phyloP scores from a whole-genome alignment of 2,797 vertebrate genomes.

The Coilia nasus region DNA sequence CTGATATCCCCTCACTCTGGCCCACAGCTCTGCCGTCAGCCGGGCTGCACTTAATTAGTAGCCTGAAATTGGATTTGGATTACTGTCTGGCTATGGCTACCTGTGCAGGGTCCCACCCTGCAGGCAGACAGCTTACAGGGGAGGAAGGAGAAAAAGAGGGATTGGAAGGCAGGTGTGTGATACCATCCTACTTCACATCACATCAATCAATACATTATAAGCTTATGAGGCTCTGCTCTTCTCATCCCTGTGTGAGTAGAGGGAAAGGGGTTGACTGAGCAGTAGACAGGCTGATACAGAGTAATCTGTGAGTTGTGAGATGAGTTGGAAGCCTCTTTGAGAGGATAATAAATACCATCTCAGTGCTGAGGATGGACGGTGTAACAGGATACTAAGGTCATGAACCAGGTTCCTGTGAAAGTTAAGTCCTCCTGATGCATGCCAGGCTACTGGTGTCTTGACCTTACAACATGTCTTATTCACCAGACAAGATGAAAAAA shows the following conservation, averaged over 20 bases:
- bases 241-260: neutral
- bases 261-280: neutral
- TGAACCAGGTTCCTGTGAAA: neutral
- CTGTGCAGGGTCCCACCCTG: neutral
- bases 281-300: neutral
- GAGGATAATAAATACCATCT: neutral
- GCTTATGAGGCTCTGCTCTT: neutral
- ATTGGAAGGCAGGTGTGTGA: neutral
- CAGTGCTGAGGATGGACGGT: neutral
- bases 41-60: slow-evolving; percentile 51
- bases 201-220: neutral
- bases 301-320: neutral
- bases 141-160: neutral
- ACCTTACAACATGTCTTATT: neutral
- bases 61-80: slow-evolving; percentile 49
- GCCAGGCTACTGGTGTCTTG: neutral
- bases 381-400: neutral
- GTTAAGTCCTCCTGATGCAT: neutral
- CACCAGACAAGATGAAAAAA: neutral
- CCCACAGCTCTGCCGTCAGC: slow-evolving; percentile 18
- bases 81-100: slow-evolving; percentile 30
- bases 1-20: slow-evolving; percentile 55
- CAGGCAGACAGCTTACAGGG: no score
- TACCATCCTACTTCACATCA: neutral
- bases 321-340: neutral